Evolutionary conservation across 2,113 vertebrate genomes (phyloP).

Genomic region (Dasyornis broadbenti): DNA sequence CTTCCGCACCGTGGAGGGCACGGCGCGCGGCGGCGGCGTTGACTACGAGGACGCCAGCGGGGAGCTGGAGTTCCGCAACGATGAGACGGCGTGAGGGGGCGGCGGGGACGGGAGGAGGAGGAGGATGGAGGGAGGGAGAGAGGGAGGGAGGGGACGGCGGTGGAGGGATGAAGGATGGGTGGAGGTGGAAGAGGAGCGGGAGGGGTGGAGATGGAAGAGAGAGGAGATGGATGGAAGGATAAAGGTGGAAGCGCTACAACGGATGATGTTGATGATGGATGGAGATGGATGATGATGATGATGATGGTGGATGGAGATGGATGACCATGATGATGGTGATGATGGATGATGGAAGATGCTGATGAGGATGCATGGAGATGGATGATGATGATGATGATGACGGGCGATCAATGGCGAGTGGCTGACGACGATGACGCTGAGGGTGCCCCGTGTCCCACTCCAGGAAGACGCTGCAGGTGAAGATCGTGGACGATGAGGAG

Average conservation of each 20-base stretch:
- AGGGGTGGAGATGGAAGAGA: background rate
- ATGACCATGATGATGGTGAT: too few relatives aligned
- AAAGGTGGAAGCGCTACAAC: too few relatives aligned
- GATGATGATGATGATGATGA: background rate
- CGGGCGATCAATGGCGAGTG: rapidly evolving
- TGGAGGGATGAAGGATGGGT: background rate
- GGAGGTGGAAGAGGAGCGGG: background rate
- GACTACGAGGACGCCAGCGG: constrained; percentile 89
- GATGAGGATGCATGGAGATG: background rate
- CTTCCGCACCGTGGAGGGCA: constrained; percentile 86
- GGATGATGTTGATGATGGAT: background rate
- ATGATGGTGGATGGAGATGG: background rate
- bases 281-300: background rate
- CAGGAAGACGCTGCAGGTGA: background rate
- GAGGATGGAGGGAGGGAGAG: too few relatives aligned
- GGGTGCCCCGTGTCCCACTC: background rate
- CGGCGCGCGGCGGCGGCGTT: constrained; percentile 79
- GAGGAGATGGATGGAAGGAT: background rate
- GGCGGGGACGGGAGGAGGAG: too few relatives aligned
- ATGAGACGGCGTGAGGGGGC: constrained; percentile 87
- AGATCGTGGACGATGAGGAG: background rate
- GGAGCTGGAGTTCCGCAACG: constrained; percentile 90
- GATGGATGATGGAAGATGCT: background rate
- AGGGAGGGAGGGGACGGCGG: background rate
- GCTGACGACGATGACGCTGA: rapidly evolving